phyloP scores from a whole-genome alignment of 1,140 invertebrate species.

The Ceratina japonica region DNA sequence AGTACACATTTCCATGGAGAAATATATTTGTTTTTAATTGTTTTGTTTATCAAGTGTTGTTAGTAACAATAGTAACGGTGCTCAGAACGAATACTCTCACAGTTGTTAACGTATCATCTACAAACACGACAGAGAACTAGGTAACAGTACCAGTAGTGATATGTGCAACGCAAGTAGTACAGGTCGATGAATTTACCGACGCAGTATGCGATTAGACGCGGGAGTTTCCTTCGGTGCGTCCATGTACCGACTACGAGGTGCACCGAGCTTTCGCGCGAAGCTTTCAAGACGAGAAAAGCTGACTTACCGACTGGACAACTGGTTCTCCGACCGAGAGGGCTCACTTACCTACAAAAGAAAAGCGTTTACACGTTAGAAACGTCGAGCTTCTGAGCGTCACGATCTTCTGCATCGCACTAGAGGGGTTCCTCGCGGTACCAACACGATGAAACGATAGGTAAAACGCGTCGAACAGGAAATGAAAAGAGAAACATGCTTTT shows the following conservation, averaged over 20 bases:
- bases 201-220: not conserved
- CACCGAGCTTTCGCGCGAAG: slow-evolving; percentile 42
- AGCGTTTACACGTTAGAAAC: slow-evolving; percentile 6
- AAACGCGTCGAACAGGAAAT: slow-evolving; percentile 13
- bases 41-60: too few species aligned
- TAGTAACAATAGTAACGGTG: too few species aligned
- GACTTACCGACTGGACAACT: slow-evolving; percentile 56
- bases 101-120: not conserved
- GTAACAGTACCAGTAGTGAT: not conserved
- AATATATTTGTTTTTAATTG: too few species aligned
- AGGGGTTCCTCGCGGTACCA: not conserved
- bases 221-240: not conserved
- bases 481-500: slow-evolving; percentile 26
- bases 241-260: slow-evolving; percentile 35
- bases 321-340: slow-evolving; percentile 10
- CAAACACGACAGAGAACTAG: not conserved
- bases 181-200: slow-evolving; percentile 12
- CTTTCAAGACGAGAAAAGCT: slow-evolving; percentile 46
- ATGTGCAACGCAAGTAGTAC: slow-evolving; percentile 37
- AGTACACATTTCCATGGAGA: too few species aligned
- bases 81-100: too few species aligned
- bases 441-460: not conserved
- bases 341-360: slow-evolving; percentile 64
- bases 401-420: slow-evolving; percentile 41
- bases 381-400: too few species aligned